These are phyloP conservation scores for Ivindomyrus marchei DNA, from an alignment of 2,113 vertebrate genomes.

Conservation along the genomic window DNA sequence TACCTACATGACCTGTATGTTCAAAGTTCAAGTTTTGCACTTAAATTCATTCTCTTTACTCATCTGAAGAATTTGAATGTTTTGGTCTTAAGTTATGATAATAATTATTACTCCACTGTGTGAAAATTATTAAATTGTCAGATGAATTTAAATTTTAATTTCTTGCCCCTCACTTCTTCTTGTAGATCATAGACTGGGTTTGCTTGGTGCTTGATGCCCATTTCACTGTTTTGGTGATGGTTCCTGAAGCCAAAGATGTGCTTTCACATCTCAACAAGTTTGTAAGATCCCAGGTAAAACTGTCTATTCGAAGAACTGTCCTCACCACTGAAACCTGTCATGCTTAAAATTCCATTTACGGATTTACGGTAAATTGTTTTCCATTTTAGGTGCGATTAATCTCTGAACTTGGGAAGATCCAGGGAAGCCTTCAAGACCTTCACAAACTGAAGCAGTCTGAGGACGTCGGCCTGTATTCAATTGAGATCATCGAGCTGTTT, in stretches of 20 bases:
- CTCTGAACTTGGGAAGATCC: slow-evolving; percentile 87
- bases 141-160: neutral
- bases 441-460: slow-evolving; percentile 60
- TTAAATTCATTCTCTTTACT: neutral
- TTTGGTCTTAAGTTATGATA: neutral
- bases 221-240: slow-evolving; percentile 85
- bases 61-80: neutral
- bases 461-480: slow-evolving; percentile 72
- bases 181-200: slow-evolving; percentile 91
- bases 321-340: neutral
- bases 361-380: neutral
- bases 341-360: neutral
- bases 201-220: slow-evolving; percentile 86
- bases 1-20: neutral
- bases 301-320: neutral
- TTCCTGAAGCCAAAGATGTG: slow-evolving; percentile 76
- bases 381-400: slow-evolving; percentile 71
- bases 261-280: slow-evolving; percentile 74
- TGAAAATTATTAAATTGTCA: neutral
- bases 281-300: slow-evolving; percentile 77
- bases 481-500: slow-evolving; percentile 86
- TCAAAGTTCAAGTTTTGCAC: neutral
- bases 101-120: neutral
- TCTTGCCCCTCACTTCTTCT: neutral
- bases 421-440: slow-evolving; percentile 76